Evolutionary conservation across 2,888 invertebrate genomes (phyloP).

Genomic region (Tyria jacobaeae): DNA sequence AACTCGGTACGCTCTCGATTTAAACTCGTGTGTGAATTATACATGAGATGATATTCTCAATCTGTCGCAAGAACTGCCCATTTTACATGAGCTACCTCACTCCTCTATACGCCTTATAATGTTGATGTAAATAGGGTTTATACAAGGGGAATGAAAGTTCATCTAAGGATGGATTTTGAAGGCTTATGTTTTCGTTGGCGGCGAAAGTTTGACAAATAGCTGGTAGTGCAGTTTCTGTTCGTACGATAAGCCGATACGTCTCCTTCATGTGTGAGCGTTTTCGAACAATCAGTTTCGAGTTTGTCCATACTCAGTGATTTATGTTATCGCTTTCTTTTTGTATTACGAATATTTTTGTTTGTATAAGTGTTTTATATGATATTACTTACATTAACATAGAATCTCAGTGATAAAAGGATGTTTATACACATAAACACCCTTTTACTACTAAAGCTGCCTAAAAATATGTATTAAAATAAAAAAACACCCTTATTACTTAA

Average conservation of each 20-base stretch:
- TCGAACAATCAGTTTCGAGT: conserved; percentile 64
- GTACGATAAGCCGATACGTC: conserved; percentile 73
- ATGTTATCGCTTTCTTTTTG: conserved; percentile 55
- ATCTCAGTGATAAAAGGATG: conserved; percentile 22
- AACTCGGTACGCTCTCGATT: conserved; percentile 65
- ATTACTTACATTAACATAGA: conserved; percentile 28
- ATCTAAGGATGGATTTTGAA: conserved; percentile 48
- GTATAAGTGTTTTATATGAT: conserved; percentile 37
- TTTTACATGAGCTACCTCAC: conserved; percentile 51
- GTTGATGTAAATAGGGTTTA: neutral
- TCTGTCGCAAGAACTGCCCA: conserved; percentile 69
- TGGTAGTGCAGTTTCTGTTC: conserved; percentile 69
- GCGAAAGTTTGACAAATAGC: conserved; percentile 79
- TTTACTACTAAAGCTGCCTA: no score
- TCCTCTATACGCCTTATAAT: conserved; percentile 4
- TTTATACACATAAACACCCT: no score
- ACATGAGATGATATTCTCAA: conserved; percentile 81
- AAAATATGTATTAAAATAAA: no score
- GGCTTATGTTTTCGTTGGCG: conserved; percentile 70
- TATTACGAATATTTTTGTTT: conserved; percentile 55
- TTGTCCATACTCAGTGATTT: conserved; percentile 61
- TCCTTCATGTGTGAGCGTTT: conserved; percentile 61
- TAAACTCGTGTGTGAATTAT: conserved; percentile 76
- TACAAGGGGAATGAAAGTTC: conserved; percentile 35
- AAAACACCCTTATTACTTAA: no score